phyloP scores from a whole-genome alignment of 2,113 vertebrate species.

The Casuarius casuarius region DNA sequence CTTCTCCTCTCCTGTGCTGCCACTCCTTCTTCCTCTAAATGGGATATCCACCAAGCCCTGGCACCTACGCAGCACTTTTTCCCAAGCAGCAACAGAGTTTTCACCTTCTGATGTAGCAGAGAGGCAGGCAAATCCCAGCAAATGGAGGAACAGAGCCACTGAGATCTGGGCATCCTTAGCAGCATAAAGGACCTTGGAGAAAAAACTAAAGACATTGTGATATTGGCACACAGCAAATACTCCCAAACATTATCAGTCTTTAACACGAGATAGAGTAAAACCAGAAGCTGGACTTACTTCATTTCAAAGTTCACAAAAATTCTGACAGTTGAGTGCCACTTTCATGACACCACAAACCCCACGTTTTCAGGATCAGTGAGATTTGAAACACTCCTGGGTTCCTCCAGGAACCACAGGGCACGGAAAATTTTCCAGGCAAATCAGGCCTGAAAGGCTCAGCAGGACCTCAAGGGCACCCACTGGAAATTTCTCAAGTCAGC shows the following conservation, averaged over 20 bases:
- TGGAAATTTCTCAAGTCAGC: not conserved
- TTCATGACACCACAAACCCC: not conserved
- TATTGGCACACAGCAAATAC: not conserved
- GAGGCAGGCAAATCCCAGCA: conserved; percentile 79
- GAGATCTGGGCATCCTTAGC: conserved; percentile 94
- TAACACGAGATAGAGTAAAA: not conserved
- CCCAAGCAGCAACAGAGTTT: conserved; percentile 65
- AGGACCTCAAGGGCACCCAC: not conserved
- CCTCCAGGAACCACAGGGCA: not conserved
- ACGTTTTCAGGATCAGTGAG: not conserved
- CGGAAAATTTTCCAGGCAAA: not conserved
- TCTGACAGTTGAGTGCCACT: not conserved
- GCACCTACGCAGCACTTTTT: conserved; percentile 80
- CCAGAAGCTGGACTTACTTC: not conserved
- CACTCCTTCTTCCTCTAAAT: conserved; percentile 79
- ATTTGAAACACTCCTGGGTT: not conserved
- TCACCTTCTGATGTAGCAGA: conserved; percentile 29
- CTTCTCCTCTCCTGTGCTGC: conserved; percentile 72
- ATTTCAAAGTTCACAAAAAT: not conserved
- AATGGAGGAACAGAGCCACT: conserved; percentile 89
- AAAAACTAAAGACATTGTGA: not conserved
- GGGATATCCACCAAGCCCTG: conserved; percentile 89
- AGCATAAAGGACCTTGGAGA: conserved; percentile 90
- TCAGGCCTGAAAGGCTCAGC: not conserved
- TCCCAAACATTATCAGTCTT: not conserved